A percentile compares a stretch with the other conserved stretches of the same genome.
Evolutionary conservation across 2,888 invertebrate genomes (phyloP).

Genomic region (Noctua janthina): DNA sequence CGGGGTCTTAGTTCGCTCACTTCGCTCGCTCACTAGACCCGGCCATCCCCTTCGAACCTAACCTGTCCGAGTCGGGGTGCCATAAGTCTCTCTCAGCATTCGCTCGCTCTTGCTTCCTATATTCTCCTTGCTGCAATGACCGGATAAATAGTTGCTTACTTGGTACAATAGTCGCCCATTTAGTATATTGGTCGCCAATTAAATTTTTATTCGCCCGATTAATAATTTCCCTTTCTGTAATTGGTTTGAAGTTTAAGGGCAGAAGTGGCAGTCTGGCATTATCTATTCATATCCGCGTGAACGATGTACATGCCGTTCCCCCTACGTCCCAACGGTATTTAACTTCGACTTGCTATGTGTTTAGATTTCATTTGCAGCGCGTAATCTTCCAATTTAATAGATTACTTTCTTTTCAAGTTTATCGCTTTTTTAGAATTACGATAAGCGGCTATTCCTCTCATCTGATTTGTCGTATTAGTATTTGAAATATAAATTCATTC

Average conservation of each 20-base stretch:
- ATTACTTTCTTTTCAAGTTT: slow-evolving; percentile 26
- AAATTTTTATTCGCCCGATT: too few species aligned
- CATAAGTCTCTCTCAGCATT: too few species aligned
- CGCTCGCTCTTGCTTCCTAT: too few species aligned
- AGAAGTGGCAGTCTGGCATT: not conserved
- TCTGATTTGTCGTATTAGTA: not conserved
- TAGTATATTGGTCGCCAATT: too few species aligned
- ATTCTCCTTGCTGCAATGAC: too few species aligned
- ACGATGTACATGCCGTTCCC: not conserved
- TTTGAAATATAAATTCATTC: not conserved
- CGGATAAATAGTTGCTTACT: too few species aligned
- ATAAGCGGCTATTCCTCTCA: slow-evolving; percentile 12
- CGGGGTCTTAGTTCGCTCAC: too few species aligned
- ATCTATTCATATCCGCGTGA: not conserved
- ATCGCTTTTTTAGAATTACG: slow-evolving; percentile 25
- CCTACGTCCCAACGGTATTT: not conserved
- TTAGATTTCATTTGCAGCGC: not conserved
- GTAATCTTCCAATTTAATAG: slow-evolving; percentile 1
- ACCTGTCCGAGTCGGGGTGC: too few species aligned
- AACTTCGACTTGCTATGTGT: not conserved
- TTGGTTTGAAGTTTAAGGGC: not conserved
- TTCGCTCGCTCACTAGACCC: too few species aligned
- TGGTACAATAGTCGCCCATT: too few species aligned
- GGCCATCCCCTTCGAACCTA: too few species aligned
- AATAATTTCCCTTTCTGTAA: too few species aligned